Base-by-base conservation (phyloP, 2,888 invertebrate genomes). In the Acronicta psi region DNA sequence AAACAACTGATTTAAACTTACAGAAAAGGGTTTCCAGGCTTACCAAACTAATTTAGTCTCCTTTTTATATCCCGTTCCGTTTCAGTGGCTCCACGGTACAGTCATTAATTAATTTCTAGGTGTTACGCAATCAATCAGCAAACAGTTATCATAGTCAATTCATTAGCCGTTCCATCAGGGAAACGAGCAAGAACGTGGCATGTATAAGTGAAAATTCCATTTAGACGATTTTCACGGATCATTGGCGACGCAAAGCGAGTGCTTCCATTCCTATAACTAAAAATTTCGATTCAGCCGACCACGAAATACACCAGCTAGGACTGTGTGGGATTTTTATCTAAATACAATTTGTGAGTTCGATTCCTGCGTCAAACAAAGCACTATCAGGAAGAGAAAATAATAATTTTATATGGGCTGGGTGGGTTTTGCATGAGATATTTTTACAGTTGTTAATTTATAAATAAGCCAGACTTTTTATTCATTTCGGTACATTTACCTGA, bases 151-250 rank as follows among this genome's bases (percentile, higher is more conserved):
- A n/a, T n/a, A 29, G 23, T 47, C 56, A 69, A 67, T 69, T 41
- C 23, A 54, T 50, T 43, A 50, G 42, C 16, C 37, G 36, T 56
- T 59, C 47, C 53, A 58, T 55, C 71, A 69, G 62, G 66, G 67
- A 73, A 80, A 67, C 62, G 61, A 56, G n/a, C 40, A 45, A 60
- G 56, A 76, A 73, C 68, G 59, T 53, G 29, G 61, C 54, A 52
- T 73, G 74, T 74, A 77, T 74, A 51, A 29, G 17, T 23, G 73
- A 73, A 79, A 81, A 80, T 73, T 79, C 77, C 76, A 76, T 79
- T 79, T 73, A 76, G 66, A 64, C 59, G 67, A 70, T 80, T 77
- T 78, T 82, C 78, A 80, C 74, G 72, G 72, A 71, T 75, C 79
- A 75, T 64, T 76, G 65, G 56, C 68, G 55, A 38, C 38, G 59